A percentile compares a stretch with the other conserved stretches of the same genome.
Conservation (phyloP, 2,888 invertebrate genomes). For the Melieria omissa region DNA sequence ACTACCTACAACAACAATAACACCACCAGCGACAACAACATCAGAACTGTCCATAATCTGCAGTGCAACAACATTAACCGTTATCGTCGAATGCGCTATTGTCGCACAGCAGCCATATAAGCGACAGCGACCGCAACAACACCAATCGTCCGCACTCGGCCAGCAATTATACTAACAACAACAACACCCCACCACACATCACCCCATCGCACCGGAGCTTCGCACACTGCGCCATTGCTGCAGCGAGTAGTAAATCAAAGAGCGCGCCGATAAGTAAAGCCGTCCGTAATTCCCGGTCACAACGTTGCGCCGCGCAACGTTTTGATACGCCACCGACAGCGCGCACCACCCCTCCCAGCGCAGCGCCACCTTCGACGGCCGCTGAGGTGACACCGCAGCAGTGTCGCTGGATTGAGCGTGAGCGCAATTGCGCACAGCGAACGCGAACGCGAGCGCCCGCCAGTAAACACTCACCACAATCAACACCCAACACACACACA, state of each 20-base stretch:
- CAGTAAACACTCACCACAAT: background rate
- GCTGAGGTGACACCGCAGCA: background rate
- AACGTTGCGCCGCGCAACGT: background rate
- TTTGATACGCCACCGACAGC: conserved; percentile 2
- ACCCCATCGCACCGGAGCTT: too few relatives aligned
- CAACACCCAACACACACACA: background rate
- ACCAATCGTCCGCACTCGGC: background rate
- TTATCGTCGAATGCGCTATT: background rate
- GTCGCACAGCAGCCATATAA: background rate
- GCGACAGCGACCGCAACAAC: background rate
- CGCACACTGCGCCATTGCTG: too few relatives aligned
- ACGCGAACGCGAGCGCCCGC: background rate
- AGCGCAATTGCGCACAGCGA: background rate
- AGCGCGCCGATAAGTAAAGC: conserved; percentile 15
- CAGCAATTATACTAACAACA: too few relatives aligned
- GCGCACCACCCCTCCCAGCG: background rate
- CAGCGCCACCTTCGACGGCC: background rate
- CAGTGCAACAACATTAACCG: background rate
- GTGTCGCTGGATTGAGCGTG: too few relatives aligned
- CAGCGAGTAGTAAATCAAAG: conserved; percentile 21
- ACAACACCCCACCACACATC: too few relatives aligned
- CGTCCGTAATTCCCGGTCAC: conserved; percentile 17
- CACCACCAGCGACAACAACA: conserved; percentile 9
- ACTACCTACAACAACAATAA: background rate
- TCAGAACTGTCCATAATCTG: too few relatives aligned